Evolutionary conservation across 2,797 vertebrate genomes (phyloP), one percentile per base, ranked within the genome.

Genomic region (Acomys russatus): DNA sequence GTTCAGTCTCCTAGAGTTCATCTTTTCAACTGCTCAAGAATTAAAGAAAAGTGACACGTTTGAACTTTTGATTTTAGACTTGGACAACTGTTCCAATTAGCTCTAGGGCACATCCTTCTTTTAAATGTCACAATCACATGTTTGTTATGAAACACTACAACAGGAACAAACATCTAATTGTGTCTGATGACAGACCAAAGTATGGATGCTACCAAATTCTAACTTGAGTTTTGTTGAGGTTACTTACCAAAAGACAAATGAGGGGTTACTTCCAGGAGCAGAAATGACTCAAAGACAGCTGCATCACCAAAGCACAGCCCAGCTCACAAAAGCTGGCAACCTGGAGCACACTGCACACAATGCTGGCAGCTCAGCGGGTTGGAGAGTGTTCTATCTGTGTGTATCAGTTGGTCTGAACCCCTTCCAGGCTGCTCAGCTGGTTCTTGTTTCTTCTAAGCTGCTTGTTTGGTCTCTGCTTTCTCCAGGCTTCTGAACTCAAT

Each of bases 1-100:
- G 91, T 68, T 78, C 18, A 85, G 54, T 92, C 56, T 93, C 84
- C n/a, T 78, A 73, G 35, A 77, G 92, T 76, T 83, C 84, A 88
- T 59, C 80, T 66, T 94, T 92, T 74, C 61, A 76, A n/a, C 49
- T 70, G 71, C 33, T 73, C 83, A 79, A 49, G 93, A 88, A 80
- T 1, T 51, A 54, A 94, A 92, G 54, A 96, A 92, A 93, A 49
- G 7, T 12, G 54, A 30, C 38, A 87, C 17, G 76, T 95, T 79
- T 94, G 54, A 78, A 70, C 33, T 59, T 80, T n/a, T 83, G 18
- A 92, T 82, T 79, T 88, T 54, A 91, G 44, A 96, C 83, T 68
- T 73, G 66, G 94, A 84, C 18, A 22, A 33, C 1, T 70, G 20
- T 49, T 84, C 59, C 66, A 90, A 76, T n/a, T 9, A 33, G 6